Percentiles rank a stretch among this genome's conserved stretches.
These are phyloP conservation scores for Aplodontia rufa DNA, from an alignment of 2,113 vertebrate genomes.

Conservation along the genomic window DNA sequence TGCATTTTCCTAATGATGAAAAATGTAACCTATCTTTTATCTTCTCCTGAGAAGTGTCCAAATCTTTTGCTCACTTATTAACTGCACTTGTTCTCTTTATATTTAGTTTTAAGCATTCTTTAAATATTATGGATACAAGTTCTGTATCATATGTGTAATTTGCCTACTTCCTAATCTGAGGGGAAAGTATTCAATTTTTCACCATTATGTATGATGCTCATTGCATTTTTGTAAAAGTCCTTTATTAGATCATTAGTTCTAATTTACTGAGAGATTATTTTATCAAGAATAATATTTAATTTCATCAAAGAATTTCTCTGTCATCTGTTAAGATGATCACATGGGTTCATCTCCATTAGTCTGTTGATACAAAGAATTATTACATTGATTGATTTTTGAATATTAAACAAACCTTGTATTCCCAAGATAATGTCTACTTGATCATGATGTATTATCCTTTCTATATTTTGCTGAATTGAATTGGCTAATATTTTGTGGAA, in stretches of 20 bases:
- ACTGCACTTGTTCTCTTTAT: not conserved
- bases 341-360: not conserved
- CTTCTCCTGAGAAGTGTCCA: not conserved
- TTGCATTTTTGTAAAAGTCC: not conserved
- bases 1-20: not conserved
- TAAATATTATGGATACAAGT: not conserved
- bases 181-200: not conserved
- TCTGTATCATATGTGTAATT: not conserved
- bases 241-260: not conserved
- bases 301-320: constrained; percentile 8
- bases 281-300: not conserved
- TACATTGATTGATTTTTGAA: not conserved
- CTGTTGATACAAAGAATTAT: not conserved
- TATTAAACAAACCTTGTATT: not conserved
- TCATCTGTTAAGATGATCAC: not conserved
- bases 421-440: not conserved
- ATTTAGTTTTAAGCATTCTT: constrained; percentile 2
- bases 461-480: not conserved
- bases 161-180: not conserved
- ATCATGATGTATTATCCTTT: not conserved
- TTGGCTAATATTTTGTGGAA: not conserved
- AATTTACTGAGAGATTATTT: not conserved
- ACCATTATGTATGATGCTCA: not conserved
- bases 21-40: not conserved
- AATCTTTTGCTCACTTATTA: not conserved